Evolutionary conservation across 2,888 invertebrate species (phyloP).

Genomic region (Dromius quadrimaculatus): DNA sequence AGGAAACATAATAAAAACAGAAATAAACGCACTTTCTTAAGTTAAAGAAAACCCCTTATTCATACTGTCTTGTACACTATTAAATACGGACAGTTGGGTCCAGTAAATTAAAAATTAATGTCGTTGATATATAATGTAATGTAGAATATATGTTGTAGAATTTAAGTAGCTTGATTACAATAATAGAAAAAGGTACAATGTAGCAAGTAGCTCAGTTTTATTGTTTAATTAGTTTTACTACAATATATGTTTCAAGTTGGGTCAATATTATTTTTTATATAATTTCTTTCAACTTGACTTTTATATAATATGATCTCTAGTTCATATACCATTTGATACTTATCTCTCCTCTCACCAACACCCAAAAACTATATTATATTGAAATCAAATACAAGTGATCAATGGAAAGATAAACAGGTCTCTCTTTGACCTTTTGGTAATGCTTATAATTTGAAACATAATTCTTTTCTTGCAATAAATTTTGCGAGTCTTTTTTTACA

Average conservation of each 20-base stretch:
- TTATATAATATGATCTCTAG: no score
- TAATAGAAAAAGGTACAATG: not conserved
- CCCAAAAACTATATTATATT: no score
- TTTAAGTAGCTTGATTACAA: constrained; percentile 12
- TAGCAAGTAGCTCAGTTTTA: constrained; percentile 19
- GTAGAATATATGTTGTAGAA: constrained; percentile 25
- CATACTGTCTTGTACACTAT: constrained; percentile 24
- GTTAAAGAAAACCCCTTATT: constrained; percentile 20
- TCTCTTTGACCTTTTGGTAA: no score
- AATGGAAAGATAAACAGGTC: no score
- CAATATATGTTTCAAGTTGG: not conserved
- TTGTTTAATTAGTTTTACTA: constrained; percentile 3
- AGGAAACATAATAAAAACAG: not conserved
- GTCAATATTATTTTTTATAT: constrained; percentile 33
- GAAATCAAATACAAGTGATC: no score
- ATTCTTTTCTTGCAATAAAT: no score
- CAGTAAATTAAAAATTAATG: constrained; percentile 24
- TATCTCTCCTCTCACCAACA: no score
- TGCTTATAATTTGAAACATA: no score
- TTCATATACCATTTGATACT: no score
- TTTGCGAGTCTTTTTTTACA: no score
- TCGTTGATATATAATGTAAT: constrained; percentile 21
- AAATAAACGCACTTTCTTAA: constrained; percentile 13
- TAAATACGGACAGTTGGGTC: constrained; percentile 11
- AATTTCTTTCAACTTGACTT: no score